Conservation (phyloP, 2,888 invertebrate genomes). For the Alcis repandata region DNA sequence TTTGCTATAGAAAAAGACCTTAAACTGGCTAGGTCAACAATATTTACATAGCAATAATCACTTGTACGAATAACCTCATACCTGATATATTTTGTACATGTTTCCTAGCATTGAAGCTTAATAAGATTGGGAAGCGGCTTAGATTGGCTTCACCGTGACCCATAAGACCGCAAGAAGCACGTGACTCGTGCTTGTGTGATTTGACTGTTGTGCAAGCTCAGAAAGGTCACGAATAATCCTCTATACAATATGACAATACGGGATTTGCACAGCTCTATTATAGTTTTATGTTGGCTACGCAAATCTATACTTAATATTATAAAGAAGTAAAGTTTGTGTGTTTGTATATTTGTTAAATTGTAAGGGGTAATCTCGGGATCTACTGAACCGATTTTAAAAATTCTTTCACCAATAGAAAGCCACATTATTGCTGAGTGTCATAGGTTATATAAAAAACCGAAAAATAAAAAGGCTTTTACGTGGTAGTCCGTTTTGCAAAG, state of each 20-base stretch:
- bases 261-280: not conserved
- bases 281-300: too few species aligned
- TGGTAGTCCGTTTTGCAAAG: too few species aligned
- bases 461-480: too few species aligned
- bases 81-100: conserved; percentile 7
- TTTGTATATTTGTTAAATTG: too few species aligned
- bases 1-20: not conserved
- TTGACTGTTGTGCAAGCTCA: not conserved
- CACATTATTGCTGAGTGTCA: too few species aligned
- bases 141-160: conserved; percentile 18
- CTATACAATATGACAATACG: conserved; percentile 1
- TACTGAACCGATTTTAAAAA: too few species aligned
- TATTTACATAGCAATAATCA: conserved; percentile 16
- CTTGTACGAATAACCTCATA: conserved; percentile 3
- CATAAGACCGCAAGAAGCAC: conserved; percentile 3
- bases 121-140: not conserved
- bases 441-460: too few species aligned
- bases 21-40: conserved; percentile 1
- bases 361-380: too few species aligned
- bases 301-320: too few species aligned
- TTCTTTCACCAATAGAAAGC: too few species aligned
- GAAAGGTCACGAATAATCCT: conserved; percentile 6
- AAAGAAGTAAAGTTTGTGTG: too few species aligned
- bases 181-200: not conserved
- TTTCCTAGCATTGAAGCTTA: conserved; percentile 12